These are phyloP conservation scores for Drosophila nikananu DNA, from an alignment of 1,140 invertebrate species.

Conservation along the genomic window DNA sequence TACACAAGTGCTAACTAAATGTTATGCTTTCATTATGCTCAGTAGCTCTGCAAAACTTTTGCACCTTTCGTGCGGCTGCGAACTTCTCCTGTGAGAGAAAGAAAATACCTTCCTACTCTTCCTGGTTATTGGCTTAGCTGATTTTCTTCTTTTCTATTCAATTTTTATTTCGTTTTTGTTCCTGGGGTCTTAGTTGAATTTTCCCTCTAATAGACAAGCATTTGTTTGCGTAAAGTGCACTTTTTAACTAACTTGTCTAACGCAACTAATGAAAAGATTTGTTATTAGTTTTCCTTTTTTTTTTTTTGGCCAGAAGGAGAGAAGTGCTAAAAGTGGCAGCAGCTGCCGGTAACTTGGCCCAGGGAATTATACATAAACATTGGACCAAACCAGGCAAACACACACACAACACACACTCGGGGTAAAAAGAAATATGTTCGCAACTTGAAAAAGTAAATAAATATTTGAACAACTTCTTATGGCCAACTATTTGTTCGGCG, in stretches of 20 bases:
- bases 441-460: slow-evolving; percentile 82
- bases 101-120: slow-evolving; percentile 3
- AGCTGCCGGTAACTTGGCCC: slow-evolving; percentile 51
- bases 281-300: slow-evolving; percentile 74
- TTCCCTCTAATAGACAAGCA: slow-evolving; percentile 41
- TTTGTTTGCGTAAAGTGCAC: slow-evolving; percentile 76
- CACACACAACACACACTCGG: slow-evolving; percentile 3
- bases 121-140: slow-evolving; percentile 71
- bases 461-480: slow-evolving; percentile 83
- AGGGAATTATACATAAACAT: slow-evolving; percentile 61
- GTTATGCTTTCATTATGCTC: slow-evolving; percentile 82
- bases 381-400: slow-evolving; percentile 39
- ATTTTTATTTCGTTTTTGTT: slow-evolving; percentile 12
- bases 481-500: slow-evolving; percentile 72
- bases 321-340: slow-evolving; percentile 64
- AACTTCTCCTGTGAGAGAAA: slow-evolving; percentile 24
- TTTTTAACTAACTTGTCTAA: slow-evolving; percentile 84
- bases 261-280: slow-evolving; percentile 83
- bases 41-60: slow-evolving; percentile 50
- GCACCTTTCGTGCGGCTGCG: slow-evolving; percentile 1
- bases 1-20: slow-evolving; percentile 80
- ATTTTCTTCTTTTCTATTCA: slow-evolving; percentile 29
- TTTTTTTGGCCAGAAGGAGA: slow-evolving; percentile 37
- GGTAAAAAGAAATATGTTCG: slow-evolving; percentile 54
- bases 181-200: slow-evolving; percentile 1